These are phyloP conservation scores for Diorhabda elongata DNA, from an alignment of 1,140 invertebrate species.

Conservation along the genomic window DNA sequence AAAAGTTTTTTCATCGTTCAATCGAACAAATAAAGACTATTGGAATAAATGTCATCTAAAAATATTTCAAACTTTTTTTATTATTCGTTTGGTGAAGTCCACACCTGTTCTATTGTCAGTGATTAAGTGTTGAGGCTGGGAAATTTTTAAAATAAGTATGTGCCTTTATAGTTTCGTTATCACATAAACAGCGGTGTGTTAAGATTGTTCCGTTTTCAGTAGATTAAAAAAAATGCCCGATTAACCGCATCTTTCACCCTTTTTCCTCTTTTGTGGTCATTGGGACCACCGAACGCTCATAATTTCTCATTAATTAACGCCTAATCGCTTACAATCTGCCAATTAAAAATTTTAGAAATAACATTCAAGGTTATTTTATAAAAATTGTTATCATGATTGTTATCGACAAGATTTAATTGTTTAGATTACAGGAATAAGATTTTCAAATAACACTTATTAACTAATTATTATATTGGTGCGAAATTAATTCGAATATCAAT, in stretches of 20 bases:
- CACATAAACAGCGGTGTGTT: not conserved
- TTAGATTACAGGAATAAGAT: too few relatives aligned
- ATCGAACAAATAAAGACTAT: too few relatives aligned
- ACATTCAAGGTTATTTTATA: not conserved
- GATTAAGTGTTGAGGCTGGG: not conserved
- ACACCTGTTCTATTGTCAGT: not conserved
- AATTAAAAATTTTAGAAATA: not conserved
- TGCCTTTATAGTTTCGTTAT: not conserved
- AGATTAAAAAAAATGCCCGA: not conserved
- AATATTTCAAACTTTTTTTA: too few relatives aligned
- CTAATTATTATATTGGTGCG: too few relatives aligned
- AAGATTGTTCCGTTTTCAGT: not conserved
- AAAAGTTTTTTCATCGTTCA: too few relatives aligned
- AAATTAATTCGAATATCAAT: too few relatives aligned
- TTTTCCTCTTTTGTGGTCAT: not conserved
- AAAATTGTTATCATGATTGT: not conserved
- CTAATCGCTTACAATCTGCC: not conserved
- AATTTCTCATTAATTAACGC: not conserved
- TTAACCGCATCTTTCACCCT: slow-evolving; percentile 1
- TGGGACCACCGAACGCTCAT: not conserved
- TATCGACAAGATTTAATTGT: not conserved
- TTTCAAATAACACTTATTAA: too few relatives aligned
- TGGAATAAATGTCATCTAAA: too few relatives aligned
- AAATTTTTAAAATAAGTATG: not conserved
- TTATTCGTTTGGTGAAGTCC: not conserved